Percentiles rank a stretch among this genome's conserved stretches.
phyloP scores from a whole-genome alignment of 2,113 vertebrate genomes.

The Suricata suricatta region DNA sequence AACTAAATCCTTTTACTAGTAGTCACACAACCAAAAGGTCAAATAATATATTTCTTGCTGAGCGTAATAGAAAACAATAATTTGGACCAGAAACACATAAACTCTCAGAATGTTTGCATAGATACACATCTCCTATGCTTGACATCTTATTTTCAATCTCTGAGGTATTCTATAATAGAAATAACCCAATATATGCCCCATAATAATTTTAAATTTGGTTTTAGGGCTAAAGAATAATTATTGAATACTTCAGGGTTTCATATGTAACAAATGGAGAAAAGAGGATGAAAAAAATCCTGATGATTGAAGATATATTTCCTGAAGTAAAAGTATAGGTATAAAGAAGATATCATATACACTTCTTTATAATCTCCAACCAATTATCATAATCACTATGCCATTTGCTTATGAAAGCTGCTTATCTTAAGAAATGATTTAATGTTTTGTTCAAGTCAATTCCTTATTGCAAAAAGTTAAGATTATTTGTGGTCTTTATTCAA shows the following conservation, averaged over 20 bases:
- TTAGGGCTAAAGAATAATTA: background rate
- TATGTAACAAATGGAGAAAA: background rate
- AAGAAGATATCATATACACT: background rate
- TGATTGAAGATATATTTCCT: background rate
- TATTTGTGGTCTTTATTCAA: background rate
- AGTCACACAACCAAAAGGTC: background rate
- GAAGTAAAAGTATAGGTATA: background rate
- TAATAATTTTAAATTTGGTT: background rate
- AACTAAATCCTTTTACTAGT: background rate
- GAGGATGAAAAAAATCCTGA: background rate
- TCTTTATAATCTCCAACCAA: background rate
- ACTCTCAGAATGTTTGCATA: background rate
- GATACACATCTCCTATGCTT: background rate
- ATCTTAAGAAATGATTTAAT: background rate
- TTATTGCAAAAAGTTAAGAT: background rate
- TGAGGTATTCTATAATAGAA: background rate
- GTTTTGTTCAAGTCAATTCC: background rate
- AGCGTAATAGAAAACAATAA: background rate
- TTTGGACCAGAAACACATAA: background rate
- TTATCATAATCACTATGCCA: background rate
- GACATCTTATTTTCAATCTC: background rate
- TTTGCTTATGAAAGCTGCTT: background rate
- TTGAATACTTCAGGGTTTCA: background rate
- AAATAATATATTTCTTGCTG: background rate
- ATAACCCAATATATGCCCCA: background rate